Base-by-base conservation (phyloP, 1,140 invertebrate species). In the Lucilia cuprina region DNA sequence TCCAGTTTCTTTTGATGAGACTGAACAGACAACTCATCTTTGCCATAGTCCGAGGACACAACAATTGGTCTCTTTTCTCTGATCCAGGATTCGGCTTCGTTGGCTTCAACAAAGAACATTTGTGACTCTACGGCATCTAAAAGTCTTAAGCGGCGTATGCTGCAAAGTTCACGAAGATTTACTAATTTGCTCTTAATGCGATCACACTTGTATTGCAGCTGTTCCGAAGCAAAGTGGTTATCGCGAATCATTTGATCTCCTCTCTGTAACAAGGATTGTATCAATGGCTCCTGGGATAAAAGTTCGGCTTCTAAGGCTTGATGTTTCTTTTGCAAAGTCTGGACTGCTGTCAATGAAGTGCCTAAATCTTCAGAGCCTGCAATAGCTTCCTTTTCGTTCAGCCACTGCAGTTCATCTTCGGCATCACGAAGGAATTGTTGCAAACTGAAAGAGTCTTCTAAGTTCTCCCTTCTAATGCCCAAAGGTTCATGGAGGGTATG, bases 261-360 rank as follows among this genome's bases (percentile, higher is more conserved):
- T 83, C 96, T 93, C 7, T 93, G 93, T 8, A 94, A 92, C 9
- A 98, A 91, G 0, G 94, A 94, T 13, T 93, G 91, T 3, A 98
- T 94, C 2, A 97, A 93, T 0, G 97, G 95, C 90, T 98, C 96
- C 86, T 97, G 94, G 10, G 95, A 95, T 47, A 92, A 88, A 12
- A 98, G 92, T 91, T 98, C 97, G 0, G 96, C 94, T 89, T 98
- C 97, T 5, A 98, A 88, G 2, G 94, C 94, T 86, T 96, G 94
- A 92, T 99, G 98, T 91, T 99, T 99, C 93, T 99, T 99, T 87
- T 99, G 98, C 75, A 99, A 92, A 87, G 96, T 96, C 89, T 99
- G 98, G 0, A 99, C 98, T n/a, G 97, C 96, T 25, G 96, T 95
- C 65, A 99, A 91, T 19, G 91, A 89, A 88, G 93, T 93, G 85